Evolutionary conservation across 2,797 vertebrate genomes (phyloP).

Genomic region (Malacoctenus gilli): DNA sequence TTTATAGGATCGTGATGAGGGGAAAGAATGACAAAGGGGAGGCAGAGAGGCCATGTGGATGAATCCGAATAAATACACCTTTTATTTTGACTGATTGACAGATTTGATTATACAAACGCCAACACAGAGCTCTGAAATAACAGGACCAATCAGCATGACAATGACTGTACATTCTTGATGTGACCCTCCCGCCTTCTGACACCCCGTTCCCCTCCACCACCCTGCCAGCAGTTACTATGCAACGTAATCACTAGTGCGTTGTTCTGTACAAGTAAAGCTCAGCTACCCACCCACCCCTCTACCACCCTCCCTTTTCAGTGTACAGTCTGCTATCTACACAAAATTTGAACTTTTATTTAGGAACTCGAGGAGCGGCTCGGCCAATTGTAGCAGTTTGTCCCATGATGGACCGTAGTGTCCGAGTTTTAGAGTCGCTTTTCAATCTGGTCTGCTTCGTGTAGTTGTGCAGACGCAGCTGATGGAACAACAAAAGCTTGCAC

Average conservation of each 20-base stretch:
- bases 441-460: conserved; percentile 43
- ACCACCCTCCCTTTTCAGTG: conserved; percentile 42
- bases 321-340: conserved; percentile 41
- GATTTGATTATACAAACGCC: conserved; percentile 85
- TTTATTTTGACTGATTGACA: conserved; percentile 85
- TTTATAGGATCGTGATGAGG: too few species aligned
- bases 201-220: conserved; percentile 25
- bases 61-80: conserved; percentile 86
- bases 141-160: conserved; percentile 80
- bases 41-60: conserved; percentile 42
- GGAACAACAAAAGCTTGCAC: conserved; percentile 37
- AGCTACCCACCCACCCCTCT: conserved; percentile 45
- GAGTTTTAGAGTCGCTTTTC: background rate
- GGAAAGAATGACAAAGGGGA: background rate
- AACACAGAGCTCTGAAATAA: conserved; percentile 83
- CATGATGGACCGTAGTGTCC: conserved; percentile 25
- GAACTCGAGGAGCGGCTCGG: conserved; percentile 23
- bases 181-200: conserved; percentile 52
- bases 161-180: conserved; percentile 80
- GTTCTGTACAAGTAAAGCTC: conserved; percentile 75
- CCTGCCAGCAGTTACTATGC: conserved; percentile 55
- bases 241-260: conserved; percentile 65
- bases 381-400: conserved; percentile 38
- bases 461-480: conserved; percentile 40
- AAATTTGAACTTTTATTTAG: conserved; percentile 36